Evolutionary conservation across 2,888 invertebrate genomes (phyloP), one percentile per base, ranked within the genome.

Genomic region (Cacoxenus indagator): DNA sequence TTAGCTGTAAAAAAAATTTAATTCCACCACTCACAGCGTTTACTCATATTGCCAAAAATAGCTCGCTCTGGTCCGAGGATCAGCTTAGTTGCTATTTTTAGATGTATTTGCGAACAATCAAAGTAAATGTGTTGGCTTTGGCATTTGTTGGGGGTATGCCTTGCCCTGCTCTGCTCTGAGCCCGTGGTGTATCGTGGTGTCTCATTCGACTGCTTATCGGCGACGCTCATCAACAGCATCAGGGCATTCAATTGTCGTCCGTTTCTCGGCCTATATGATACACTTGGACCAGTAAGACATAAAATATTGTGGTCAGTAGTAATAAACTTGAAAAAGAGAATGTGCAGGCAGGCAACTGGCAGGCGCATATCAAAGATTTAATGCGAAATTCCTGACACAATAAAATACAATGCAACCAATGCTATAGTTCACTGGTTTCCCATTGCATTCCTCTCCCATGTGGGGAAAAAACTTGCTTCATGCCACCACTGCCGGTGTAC

Each of bases 401-500:
- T 69, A 67, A 66, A 55, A 55, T 26, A 61, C 61, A 22, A 27
- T 62, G 14, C 55, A 14, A 24, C 11, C 19, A 17, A 2, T 19
- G 19, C 51, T 19, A 6, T 19, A 22, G 9, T 14, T 8, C 37
- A 37, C 37, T 1, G 37, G 37, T 14, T 57, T 14, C 29, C 29
- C 8, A 26, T 26, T 29, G 57, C 57, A 2, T 4, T 14, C 26
- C n/a, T 27, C 6, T 17, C 29, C 29, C 29, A 29, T 57, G 57
- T 29, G 29, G 9, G 17, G 6, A 1, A 43, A 61, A 22, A 61
- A 61, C 11, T 17, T 37, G 61, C 37, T 43, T 37, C 43, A 61
- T 78, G 82, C 37, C 37, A 37, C 37, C 2, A 5, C 37, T 11
- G 73, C 81, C 80, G 82, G 80, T 78, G 78, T 79, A 81, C 78